These are phyloP conservation scores for Trachythela sp. DNA, from an alignment of 64 coral and sea anemone species.

Conservation along the genomic window DNA sequence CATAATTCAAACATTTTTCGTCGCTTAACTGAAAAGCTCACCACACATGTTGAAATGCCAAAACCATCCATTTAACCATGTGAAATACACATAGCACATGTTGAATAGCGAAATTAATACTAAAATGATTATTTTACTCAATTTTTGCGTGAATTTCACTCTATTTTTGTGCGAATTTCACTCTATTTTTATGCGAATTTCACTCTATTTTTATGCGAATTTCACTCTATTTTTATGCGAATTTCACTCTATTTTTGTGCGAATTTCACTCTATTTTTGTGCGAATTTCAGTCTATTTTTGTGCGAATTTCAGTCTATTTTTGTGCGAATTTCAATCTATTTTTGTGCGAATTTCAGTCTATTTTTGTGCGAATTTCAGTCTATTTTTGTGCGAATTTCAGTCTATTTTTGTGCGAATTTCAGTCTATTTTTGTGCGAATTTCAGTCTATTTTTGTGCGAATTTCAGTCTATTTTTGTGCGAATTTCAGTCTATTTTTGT, in stretches of 20 bases:
- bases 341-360: too few species aligned
- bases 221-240: not conserved
- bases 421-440: too few species aligned
- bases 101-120: not conserved
- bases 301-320: too few species aligned
- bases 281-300: not conserved
- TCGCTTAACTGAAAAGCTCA: not conserved
- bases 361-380: too few species aligned
- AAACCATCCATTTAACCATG: not conserved
- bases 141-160: not conserved
- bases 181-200: not conserved
- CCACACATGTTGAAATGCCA: not conserved
- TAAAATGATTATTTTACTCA: not conserved
- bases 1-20: too few species aligned
- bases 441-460: too few species aligned
- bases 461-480: too few species aligned
- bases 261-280: not conserved
- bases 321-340: too few species aligned
- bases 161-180: not conserved
- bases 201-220: not conserved
- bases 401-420: too few species aligned
- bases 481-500: too few species aligned
- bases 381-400: too few species aligned
- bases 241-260: too few species aligned
- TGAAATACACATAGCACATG: not conserved